Percentiles rank a stretch among this genome's conserved stretches.
Evolutionary conservation across 2,113 vertebrate species (phyloP).

Genomic region (Lasiurus borealis): DNA sequence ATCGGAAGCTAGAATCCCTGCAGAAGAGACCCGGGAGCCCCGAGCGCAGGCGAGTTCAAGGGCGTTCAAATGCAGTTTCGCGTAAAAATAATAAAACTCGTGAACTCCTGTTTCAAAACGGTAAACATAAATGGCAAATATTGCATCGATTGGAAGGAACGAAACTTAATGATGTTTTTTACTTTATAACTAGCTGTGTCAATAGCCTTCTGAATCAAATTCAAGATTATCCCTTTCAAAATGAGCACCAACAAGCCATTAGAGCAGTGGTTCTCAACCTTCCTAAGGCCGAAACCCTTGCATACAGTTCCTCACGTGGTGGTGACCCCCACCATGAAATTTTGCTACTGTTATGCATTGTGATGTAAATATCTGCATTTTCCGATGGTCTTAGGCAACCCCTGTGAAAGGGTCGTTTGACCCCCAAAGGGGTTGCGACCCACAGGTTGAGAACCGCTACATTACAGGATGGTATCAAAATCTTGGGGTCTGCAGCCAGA

Average conservation of each 20-base stretch:
- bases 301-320: too few species aligned
- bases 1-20: slow-evolving; percentile 65
- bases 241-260: neutral
- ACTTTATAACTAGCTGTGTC: neutral
- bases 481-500: neutral
- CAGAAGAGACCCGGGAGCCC: neutral
- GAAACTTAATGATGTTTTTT: neutral
- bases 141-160: neutral
- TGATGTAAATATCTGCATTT: too few species aligned
- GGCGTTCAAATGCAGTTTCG: neutral
- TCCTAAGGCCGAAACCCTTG: too few species aligned
- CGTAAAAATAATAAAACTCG: neutral
- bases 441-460: too few species aligned
- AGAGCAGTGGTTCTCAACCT: too few species aligned
- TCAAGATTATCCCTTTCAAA: neutral
- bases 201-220: slow-evolving; percentile 7
- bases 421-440: too few species aligned
- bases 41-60: neutral
- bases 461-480: neutral
- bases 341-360: too few species aligned
- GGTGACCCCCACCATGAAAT: too few species aligned
- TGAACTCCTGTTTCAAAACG: neutral
- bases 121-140: neutral
- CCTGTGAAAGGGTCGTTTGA: too few species aligned
- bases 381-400: too few species aligned